Percentiles rank a stretch among this genome's conserved stretches.
phyloP scores from a whole-genome alignment of 1,140 invertebrate genomes.

The Diorhabda elongata region DNA sequence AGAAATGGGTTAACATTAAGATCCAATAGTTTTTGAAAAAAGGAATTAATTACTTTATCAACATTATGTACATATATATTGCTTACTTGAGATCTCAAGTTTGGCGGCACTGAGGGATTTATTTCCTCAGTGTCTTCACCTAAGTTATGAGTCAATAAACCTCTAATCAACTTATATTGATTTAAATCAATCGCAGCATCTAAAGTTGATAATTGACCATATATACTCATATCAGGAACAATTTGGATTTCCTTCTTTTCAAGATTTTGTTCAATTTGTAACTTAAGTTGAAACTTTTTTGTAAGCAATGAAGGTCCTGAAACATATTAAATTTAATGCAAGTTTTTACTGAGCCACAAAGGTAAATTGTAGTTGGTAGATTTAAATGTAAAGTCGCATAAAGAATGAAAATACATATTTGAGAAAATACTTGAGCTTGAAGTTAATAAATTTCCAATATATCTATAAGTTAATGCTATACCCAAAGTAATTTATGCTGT shows the following conservation, averaged over 20 bases:
- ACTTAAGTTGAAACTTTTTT: conserved; percentile 73
- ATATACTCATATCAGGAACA: conserved; percentile 82
- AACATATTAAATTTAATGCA: background rate
- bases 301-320: conserved; percentile 62
- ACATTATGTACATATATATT: background rate
- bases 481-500: too few species aligned
- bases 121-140: conserved; percentile 81
- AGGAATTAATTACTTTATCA: too few species aligned
- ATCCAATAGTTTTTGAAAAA: too few species aligned
- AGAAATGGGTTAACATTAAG: too few species aligned
- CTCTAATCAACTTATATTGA: conserved; percentile 86
- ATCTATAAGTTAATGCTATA: too few species aligned
- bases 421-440: too few species aligned
- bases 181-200: conserved; percentile 75
- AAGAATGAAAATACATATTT: too few species aligned
- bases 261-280: conserved; percentile 82
- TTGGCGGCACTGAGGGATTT: conserved; percentile 39
- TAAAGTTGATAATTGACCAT: conserved; percentile 81
- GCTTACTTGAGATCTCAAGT: background rate
- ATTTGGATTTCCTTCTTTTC: conserved; percentile 42
- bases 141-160: conserved; percentile 86
- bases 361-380: too few species aligned
- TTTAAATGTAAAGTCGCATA: too few species aligned
- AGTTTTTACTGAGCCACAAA: too few species aligned
- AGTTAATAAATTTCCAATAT: too few species aligned